Evolutionary conservation across 2,888 invertebrate genomes (phyloP), one percentile per base, ranked within the genome.

Genomic region (Odontomyia ornata): DNA sequence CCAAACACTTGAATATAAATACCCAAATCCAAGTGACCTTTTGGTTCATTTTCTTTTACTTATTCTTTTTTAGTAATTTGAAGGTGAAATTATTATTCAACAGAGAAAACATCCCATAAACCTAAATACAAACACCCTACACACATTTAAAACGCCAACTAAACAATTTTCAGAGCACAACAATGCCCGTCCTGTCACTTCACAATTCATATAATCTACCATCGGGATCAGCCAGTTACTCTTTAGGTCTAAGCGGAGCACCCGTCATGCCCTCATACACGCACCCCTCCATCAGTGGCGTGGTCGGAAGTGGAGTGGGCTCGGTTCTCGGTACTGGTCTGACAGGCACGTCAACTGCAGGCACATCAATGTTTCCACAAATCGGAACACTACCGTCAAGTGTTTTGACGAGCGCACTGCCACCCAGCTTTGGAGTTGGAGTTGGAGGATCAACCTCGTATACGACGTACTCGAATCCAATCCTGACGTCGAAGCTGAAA

Each of bases 401-500:
- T 25, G 83, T 83, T 36, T 82, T 83, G 21, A 83, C 83, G 83
- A 77, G 83, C 84, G 1, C 84, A 84, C 13, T 80, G 84, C 15
- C 85, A 83, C 71, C 84, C 83, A 28, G 79, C 83, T 79, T 85
- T 77, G 84, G 85, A 11, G 85, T 84, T 65, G 76, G 75, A 27
- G 47, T 9, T 18, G 36, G 36, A 36, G 36, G 36, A 36, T 86
- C 81, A 84, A 88, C 84, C 83, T 89, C 85, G 84, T 89, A 86
- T 82, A 84, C 86, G 23, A 91, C 91, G 1, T 93, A 92, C 82
- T 90, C 92, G 78, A 92, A 92, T 83, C 92, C 92, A 21, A 85
- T 92, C 79, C 85, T 92, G 85, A 88, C 90, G 86, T 86, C 88
- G 73, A 93, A 93, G 86, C 87, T 92, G 85, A 93, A 93, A 86